Percentiles rank a stretch among this genome's conserved stretches.
Conservation (phyloP, 2,797 vertebrate genomes). For the Acropternis orthonyx region DNA sequence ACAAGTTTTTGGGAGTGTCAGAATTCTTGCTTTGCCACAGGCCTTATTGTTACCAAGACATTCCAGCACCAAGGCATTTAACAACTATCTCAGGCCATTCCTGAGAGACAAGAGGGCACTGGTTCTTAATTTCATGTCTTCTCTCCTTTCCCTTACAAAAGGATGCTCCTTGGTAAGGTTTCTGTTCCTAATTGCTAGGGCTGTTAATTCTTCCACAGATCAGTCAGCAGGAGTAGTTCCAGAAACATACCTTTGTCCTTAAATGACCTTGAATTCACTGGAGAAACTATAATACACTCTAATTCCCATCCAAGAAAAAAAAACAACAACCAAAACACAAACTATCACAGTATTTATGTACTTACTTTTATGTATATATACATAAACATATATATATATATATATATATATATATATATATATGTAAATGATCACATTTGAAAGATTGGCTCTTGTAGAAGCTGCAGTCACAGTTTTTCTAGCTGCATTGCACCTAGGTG, state of each 20-base stretch:
- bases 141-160: background rate
- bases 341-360: background rate
- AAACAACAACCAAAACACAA: background rate
- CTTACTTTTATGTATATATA: background rate
- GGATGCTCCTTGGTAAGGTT: background rate
- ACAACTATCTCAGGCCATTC: background rate
- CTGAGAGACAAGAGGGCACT: background rate
- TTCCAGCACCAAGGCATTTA: background rate
- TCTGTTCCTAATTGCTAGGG: background rate
- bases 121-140: background rate
- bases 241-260: background rate
- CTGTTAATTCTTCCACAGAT: conserved; percentile 11
- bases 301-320: background rate
- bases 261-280: background rate
- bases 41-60: background rate
- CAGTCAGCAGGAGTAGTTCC: background rate
- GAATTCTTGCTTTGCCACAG: conserved; percentile 26
- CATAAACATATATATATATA: background rate
- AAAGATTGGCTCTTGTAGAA: background rate
- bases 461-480: background rate
- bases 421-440: background rate
- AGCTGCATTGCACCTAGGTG: background rate
- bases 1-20: conserved; percentile 30
- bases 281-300: background rate
- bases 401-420: background rate